These are phyloP conservation scores for Zaprionus africanus DNA, from an alignment of 1,140 invertebrate genomes.

Conservation along the genomic window DNA sequence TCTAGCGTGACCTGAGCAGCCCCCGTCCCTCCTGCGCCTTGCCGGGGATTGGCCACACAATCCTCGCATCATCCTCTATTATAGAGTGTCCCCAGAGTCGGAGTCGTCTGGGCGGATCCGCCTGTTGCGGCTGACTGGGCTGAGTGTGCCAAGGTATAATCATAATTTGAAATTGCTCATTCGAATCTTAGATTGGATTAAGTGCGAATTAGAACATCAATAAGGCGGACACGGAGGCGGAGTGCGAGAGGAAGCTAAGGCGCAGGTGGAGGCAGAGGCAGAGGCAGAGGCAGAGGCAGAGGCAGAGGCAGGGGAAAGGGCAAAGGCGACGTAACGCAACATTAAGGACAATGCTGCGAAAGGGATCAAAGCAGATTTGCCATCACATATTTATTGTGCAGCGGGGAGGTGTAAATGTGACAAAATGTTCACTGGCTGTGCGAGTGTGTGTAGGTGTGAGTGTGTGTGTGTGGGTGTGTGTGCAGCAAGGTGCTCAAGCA, in stretches of 20 bases:
- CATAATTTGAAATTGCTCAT: slow-evolving; percentile 83
- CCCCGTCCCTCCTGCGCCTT: too few species aligned
- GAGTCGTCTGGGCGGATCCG: slow-evolving; percentile 9
- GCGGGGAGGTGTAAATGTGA: slow-evolving; percentile 69
- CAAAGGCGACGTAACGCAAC: slow-evolving; percentile 66
- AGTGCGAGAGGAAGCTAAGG: not conserved
- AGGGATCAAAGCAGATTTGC: slow-evolving; percentile 77
- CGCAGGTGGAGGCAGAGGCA: not conserved
- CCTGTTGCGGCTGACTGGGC: slow-evolving; percentile 75
- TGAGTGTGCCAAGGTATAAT: slow-evolving; percentile 69
- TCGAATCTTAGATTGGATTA: slow-evolving; percentile 83
- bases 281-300: not conserved
- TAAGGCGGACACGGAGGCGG: slow-evolving; percentile 50
- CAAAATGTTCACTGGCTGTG: slow-evolving; percentile 48
- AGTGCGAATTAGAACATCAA: slow-evolving; percentile 82
- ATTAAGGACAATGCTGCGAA: slow-evolving; percentile 68
- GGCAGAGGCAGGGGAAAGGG: not conserved
- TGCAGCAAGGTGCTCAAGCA: slow-evolving; percentile 66
- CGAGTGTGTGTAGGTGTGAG: slow-evolving; percentile 28
- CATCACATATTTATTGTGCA: slow-evolving; percentile 49
- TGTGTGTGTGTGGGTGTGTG: slow-evolving; percentile 37
- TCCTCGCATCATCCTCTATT: slow-evolving; percentile 41
- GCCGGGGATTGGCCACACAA: slow-evolving; percentile 15
- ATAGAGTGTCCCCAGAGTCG: slow-evolving; percentile 56
- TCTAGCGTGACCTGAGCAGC: slow-evolving; percentile 44